These are phyloP conservation scores for Pipistrellus pygmaeus DNA, from an alignment of 2,797 vertebrate genomes.

Conservation along the genomic window DNA sequence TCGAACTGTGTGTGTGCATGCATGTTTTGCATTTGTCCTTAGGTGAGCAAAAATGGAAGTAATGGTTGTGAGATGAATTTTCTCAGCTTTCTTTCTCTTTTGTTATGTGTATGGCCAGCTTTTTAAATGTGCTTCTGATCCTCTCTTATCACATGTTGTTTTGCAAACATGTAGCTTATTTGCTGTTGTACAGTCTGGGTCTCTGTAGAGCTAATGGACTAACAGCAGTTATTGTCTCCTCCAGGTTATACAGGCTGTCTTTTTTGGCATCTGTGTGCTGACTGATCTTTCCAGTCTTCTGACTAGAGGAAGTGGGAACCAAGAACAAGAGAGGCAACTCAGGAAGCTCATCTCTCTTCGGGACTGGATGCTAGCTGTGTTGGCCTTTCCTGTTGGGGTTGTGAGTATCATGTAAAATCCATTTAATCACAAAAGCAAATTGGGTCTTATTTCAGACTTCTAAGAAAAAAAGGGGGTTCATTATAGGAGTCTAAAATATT, in stretches of 20 bases:
- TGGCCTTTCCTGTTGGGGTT: slow-evolving; percentile 97
- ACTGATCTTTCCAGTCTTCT: slow-evolving; percentile 97
- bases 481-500: neutral
- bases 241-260: slow-evolving; percentile 98
- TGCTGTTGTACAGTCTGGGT: neutral
- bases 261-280: slow-evolving; percentile 97
- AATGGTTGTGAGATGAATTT: slow-evolving; percentile 22
- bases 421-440: slow-evolving; percentile 46
- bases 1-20: neutral
- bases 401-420: slow-evolving; percentile 88
- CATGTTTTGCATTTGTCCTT: neutral
- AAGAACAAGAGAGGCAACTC: slow-evolving; percentile 96
- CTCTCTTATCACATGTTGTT: neutral
- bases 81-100: neutral
- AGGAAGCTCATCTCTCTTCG: slow-evolving; percentile 95
- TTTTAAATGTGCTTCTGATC: neutral
- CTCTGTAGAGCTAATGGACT: neutral
- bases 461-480: neutral
- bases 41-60: neutral
- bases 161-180: neutral
- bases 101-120: neutral
- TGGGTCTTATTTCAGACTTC: slow-evolving; percentile 40
- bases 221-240: neutral
- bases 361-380: slow-evolving; percentile 97
- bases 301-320: slow-evolving; percentile 94